These are phyloP conservation scores for Poeciliopsis infans DNA, from an alignment of 2,797 vertebrate genomes.

Conservation along the genomic window DNA sequence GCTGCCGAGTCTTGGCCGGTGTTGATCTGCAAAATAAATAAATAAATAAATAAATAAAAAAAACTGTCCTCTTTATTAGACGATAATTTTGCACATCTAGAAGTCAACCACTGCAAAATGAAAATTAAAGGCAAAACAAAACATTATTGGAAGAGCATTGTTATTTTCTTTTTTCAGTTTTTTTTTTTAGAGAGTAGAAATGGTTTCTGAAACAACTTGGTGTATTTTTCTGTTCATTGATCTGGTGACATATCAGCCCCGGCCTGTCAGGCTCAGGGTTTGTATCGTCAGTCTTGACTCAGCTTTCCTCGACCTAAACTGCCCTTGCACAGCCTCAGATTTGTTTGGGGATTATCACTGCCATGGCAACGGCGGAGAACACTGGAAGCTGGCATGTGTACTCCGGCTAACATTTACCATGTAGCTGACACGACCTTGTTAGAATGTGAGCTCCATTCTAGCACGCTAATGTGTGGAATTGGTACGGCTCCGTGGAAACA, in stretches of 20 bases:
- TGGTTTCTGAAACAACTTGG: constrained; percentile 4
- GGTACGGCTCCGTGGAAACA: constrained; percentile 6
- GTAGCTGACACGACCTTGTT: constrained; percentile 4
- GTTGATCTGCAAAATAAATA: constrained; percentile 19
- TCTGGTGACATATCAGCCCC: constrained; percentile 10
- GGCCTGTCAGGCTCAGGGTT: constrained; percentile 10
- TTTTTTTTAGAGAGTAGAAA: constrained; percentile 21
- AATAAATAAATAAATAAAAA: no score
- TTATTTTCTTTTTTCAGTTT: constrained; percentile 15
- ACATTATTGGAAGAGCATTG: constrained; percentile 6
- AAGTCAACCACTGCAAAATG: constrained; percentile 1
- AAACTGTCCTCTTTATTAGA: constrained; percentile 21
- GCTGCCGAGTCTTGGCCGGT: constrained; percentile 43
- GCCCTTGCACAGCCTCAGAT: constrained; percentile 10
- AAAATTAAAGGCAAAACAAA: constrained; percentile 1
- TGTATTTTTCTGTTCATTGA: constrained; percentile 10
- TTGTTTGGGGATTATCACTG: constrained; percentile 20
- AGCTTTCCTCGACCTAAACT: constrained; percentile 15
- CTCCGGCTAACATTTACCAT: constrained; percentile 14
- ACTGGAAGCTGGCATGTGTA: neutral
- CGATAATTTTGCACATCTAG: constrained; percentile 43
- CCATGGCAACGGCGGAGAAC: constrained; percentile 8
- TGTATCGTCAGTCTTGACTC: constrained; percentile 13
- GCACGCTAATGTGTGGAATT: neutral
- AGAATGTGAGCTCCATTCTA: neutral